Base-by-base conservation (phyloP, 2,888 invertebrate species). In the Euproctis similis region DNA sequence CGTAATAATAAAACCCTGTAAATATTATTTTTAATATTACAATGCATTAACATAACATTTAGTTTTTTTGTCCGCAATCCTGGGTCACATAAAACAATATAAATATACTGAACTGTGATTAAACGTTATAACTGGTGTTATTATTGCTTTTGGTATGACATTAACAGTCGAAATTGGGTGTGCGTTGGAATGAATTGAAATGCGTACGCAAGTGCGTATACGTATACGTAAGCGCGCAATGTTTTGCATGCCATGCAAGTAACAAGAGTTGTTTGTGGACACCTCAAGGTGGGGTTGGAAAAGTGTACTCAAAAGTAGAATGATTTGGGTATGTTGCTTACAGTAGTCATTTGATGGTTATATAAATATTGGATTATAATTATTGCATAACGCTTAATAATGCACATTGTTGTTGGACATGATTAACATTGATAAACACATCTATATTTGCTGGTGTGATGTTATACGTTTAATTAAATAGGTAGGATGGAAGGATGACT, bases 301-400 rank as follows among this genome's bases (percentile, higher is more conserved):
- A 55, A 61, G 53, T 59, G 59, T 46, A 52, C 47, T 55, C 39
- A 57, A 44, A 36, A 58, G 71, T 67, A 70, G 71, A 54, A 47
- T 45, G 45, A 59, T 36, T 49, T 50, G 55, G 52, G 50, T 59
- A 45, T 67, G 54, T 59, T 53, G 78, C 78, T 80, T 78, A 36
- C 42, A 56, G 80, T 81, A 81, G 80, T 56, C 43, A 53, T 67
- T 78, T 77, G 77, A 77, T 75, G 63, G 60, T 68, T 64, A 51
- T 36, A n/a, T n/a, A n/a, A n/a, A n/a, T n/a, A n/a, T n/a, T n/a
- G n/a, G n/a, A n/a, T n/a, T n/a, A n/a, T n/a, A 45, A 43, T 39
- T 48, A 61, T 66, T 21, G 66, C 64, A 60, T 68, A 67, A 65
- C 57, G 77, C 77, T 77, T 76, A n/a, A n/a, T n/a, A n/a, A 51